Percentiles rank a stretch among this genome's conserved stretches.
phyloP scores from a whole-genome alignment of 37 sponge, comb jelly and placozoan species.

The Ephydatia muelleri region DNA sequence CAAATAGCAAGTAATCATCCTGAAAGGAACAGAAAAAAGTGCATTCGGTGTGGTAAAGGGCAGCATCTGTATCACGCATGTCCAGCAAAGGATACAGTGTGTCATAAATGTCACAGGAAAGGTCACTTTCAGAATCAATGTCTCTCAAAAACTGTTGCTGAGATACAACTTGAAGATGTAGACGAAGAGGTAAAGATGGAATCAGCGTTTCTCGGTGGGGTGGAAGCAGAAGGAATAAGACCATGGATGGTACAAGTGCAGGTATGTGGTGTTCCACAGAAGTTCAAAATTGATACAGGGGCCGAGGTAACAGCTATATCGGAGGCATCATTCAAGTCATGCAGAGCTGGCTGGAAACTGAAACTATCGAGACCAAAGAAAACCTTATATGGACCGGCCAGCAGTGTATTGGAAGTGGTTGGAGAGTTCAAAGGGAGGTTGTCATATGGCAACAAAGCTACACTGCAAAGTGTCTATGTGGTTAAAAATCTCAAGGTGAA shows the following conservation, averaged over 20 bases:
- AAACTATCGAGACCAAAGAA: background rate
- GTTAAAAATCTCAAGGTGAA: conserved; percentile 11
- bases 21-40: background rate
- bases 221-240: too few species aligned
- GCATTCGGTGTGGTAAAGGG: too few species aligned
- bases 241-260: too few species aligned
- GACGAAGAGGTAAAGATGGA: background rate
- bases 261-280: background rate
- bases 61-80: background rate
- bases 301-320: background rate
- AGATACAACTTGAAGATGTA: background rate
- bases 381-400: conserved; percentile 17
- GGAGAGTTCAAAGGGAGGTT: conserved; percentile 18
- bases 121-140: background rate
- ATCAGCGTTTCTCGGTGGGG: background rate
- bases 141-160: background rate
- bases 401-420: background rate
- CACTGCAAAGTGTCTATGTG: conserved; percentile 20
- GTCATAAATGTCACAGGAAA: conserved; percentile 6
- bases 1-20: too few species aligned
- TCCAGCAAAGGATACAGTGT: background rate
- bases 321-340: background rate
- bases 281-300: conserved; percentile 8
- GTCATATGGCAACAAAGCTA: background rate
- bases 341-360: too few species aligned